These are phyloP conservation scores for Caenorhabditis sulstoni DNA, from an alignment of 2,888 invertebrate species.

Conservation along the genomic window DNA sequence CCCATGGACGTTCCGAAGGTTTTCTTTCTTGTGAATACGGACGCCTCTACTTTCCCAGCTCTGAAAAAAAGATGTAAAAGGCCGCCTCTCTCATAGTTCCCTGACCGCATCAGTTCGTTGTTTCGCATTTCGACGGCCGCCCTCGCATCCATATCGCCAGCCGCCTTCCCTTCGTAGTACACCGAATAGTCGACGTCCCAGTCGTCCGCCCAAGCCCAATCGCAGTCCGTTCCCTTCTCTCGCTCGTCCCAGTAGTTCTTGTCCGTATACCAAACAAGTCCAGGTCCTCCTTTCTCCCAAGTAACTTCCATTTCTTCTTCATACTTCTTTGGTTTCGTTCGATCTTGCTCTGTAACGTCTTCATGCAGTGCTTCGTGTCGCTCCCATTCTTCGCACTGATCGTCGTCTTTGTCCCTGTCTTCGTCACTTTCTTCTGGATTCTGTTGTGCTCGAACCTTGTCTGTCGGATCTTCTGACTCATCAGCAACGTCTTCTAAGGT, in stretches of 20 bases:
- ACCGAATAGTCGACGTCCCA: conserved; percentile 84
- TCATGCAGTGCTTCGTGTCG: conserved; percentile 82
- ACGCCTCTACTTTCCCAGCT: conserved; percentile 56
- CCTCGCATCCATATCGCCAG: conserved; percentile 82
- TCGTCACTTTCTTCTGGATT: conserved; percentile 61
- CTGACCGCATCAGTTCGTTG: conserved; percentile 71
- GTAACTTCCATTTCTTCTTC: conserved; percentile 79
- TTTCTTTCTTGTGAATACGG: conserved; percentile 56
- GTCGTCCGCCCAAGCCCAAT: conserved; percentile 84
- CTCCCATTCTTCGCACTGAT: conserved; percentile 69
- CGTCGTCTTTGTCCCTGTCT: conserved; percentile 67
- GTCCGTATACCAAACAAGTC: conserved; percentile 84
- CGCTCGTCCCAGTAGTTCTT: conserved; percentile 83
- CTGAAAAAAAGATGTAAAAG: conserved; percentile 36
- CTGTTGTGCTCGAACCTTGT: conserved; percentile 38
- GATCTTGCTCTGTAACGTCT: conserved; percentile 82
- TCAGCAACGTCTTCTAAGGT: conserved; percentile 11
- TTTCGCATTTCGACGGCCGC: conserved; percentile 82
- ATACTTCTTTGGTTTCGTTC: conserved; percentile 74
- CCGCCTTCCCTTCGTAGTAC: conserved; percentile 82
- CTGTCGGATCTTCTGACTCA: conserved; percentile 60
- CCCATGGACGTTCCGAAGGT: background rate
- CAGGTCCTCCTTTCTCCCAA: conserved; percentile 85
- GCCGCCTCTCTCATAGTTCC: background rate
- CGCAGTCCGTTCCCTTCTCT: conserved; percentile 81